phyloP scores from a whole-genome alignment of 2,113 vertebrate species.

The Gorsachius goisagi region DNA sequence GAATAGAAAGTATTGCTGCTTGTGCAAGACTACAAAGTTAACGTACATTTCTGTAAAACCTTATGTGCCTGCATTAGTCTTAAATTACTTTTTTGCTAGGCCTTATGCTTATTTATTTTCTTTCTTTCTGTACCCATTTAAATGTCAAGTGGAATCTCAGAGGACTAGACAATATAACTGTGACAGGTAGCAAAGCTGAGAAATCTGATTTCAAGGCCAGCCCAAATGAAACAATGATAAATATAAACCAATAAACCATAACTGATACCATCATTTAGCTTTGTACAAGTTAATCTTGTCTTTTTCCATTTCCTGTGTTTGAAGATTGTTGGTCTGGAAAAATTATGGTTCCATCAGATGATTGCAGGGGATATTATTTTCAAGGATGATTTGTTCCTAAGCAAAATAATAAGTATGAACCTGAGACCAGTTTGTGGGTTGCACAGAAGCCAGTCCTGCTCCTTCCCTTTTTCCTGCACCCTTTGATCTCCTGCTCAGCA shows the following conservation, averaged over 20 bases:
- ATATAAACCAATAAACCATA: not conserved
- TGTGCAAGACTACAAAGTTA: not conserved
- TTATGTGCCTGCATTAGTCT: not conserved
- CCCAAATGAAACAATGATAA: not conserved
- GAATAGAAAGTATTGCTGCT: not conserved
- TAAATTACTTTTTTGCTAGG: not conserved
- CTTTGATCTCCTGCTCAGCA: not conserved
- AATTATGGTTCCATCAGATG: not conserved
- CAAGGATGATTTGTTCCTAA: not conserved
- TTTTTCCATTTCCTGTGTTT: not conserved
- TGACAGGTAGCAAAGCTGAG: not conserved
- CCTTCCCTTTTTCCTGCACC: not conserved
- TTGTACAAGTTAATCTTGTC: not conserved
- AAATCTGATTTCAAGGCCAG: slow-evolving; percentile 11
- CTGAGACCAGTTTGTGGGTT: not conserved
- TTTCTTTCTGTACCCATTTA: not conserved
- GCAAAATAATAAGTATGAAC: not conserved
- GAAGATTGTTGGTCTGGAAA: not conserved
- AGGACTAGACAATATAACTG: not conserved
- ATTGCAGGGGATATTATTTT: not conserved
- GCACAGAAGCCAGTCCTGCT: not conserved
- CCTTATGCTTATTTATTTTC: not conserved
- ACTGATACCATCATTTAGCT: not conserved
- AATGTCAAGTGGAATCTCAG: slow-evolving; percentile 4
- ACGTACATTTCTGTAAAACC: not conserved